Conservation (phyloP, 2,888 invertebrate species). For the Aelia acuminata region DNA sequence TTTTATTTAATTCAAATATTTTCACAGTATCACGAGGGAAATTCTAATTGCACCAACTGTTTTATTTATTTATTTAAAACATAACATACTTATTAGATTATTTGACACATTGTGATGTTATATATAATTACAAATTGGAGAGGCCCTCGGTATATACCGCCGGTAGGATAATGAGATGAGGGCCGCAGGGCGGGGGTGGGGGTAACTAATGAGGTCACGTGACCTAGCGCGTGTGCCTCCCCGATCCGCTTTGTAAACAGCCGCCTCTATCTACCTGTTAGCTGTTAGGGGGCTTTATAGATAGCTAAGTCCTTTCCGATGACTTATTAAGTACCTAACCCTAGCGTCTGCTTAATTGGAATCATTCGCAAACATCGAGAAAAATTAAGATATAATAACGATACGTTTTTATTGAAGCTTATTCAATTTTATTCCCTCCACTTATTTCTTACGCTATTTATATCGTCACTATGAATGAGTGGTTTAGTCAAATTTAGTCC, state of each 20-base stretch:
- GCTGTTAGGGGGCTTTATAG: background rate
- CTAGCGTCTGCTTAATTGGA: background rate
- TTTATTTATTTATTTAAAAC: too few species aligned
- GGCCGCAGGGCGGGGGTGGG: background rate
- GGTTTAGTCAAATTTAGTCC: too few species aligned
- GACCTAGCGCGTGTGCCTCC: slow-evolving; percentile 26
- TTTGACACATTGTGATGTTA: too few species aligned
- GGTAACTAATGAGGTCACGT: slow-evolving; percentile 31
- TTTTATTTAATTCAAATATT: too few species aligned
- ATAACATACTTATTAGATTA: too few species aligned
- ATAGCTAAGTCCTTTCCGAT: background rate
- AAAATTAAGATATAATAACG: background rate
- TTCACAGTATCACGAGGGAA: too few species aligned
- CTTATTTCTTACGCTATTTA: too few species aligned
- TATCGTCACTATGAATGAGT: too few species aligned
- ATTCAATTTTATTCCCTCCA: background rate
- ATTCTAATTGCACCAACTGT: too few species aligned
- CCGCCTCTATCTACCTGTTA: slow-evolving; percentile 38
- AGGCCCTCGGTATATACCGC: background rate
- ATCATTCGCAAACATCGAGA: background rate
- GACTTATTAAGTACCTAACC: background rate
- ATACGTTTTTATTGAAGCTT: too few species aligned
- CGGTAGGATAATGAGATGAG: background rate
- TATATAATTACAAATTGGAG: background rate
- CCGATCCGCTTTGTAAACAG: slow-evolving; percentile 16